Evolutionary conservation across 2,797 vertebrate species (phyloP), one percentile per base, ranked within the genome.

Genomic region (Takifugu rubripes): DNA sequence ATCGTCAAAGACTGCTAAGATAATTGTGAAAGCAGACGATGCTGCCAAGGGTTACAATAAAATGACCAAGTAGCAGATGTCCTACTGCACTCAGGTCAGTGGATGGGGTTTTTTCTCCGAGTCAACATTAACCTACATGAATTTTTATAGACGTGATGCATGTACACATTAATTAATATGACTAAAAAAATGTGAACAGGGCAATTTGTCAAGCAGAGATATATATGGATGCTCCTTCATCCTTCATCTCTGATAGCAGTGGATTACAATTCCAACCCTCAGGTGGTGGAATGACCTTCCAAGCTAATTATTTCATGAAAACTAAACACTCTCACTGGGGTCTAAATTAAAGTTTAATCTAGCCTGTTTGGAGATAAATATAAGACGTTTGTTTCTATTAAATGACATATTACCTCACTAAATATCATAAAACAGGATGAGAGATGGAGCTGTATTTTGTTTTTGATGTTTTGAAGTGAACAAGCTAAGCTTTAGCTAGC

Each of bases 291-390:
- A 58, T 90, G 83, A 90, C 85, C 85, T 91, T 90, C 80, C 84
- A 77, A 85, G 74, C 74, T 84, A 87, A 88, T 89, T 89, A 89
- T 78, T 79, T 58, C 70, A 79, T 66, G 70, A 81, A 77, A 83
- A 82, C 55, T 74, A 68, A 68, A 84, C 73, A 64, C 27, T 66
- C 56, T 78, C 84, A 82, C 84, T 77, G 79, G 61, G 64, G 55
- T 63, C 66, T 57, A 52, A 78, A 87, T 83, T 53, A 82, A 82
- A 85, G 65, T 85, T 80, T 43, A 58, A 61, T 71, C 55, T 49
- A 40, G 52, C 61, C 61, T 53, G 71, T 68, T 77, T 33, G 48
- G 17, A 55, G 77, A 52, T 71, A 68, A 74, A 82, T 54, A 56
- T 49, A 48, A 72, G 67, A 48, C 43, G 67, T 66, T 56, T 59